A percentile compares a stretch with the other conserved stretches of the same genome.
These are phyloP conservation scores for Drosophila repletoides DNA, from an alignment of 1,140 invertebrate species.

Conservation along the genomic window DNA sequence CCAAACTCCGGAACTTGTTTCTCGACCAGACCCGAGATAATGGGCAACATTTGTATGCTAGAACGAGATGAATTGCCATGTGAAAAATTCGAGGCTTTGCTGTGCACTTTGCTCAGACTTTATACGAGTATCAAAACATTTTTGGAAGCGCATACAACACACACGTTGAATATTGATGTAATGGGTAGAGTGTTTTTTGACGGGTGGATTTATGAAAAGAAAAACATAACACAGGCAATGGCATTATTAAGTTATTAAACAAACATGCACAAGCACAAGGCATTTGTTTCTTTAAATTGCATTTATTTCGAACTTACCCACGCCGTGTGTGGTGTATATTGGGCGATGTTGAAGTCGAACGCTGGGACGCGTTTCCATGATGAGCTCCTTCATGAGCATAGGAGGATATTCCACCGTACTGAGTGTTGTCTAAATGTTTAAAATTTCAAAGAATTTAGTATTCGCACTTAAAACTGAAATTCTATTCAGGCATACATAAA, in stretches of 20 bases:
- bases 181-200: conserved; percentile 6
- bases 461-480: not conserved
- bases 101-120: conserved; percentile 68
- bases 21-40: conserved; percentile 80
- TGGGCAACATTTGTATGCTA: conserved; percentile 82
- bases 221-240: conserved; percentile 22
- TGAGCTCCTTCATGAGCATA: conserved; percentile 58
- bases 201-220: conserved; percentile 38
- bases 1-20: conserved; percentile 80
- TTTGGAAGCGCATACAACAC: conserved; percentile 1
- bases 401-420: conserved; percentile 61
- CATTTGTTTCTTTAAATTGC: not conserved
- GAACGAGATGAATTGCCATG: conserved; percentile 82
- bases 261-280: conserved; percentile 20
- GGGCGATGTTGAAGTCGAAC: conserved; percentile 72
- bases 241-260: conserved; percentile 16
- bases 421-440: conserved; percentile 57
- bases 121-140: too few relatives aligned
- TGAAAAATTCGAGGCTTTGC: conserved; percentile 79
- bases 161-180: conserved; percentile 16
- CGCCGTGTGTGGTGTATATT: conserved; percentile 72
- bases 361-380: conserved; percentile 59
- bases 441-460: not conserved
- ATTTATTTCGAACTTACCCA: conserved; percentile 57
- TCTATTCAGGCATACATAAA: not conserved